A percentile compares a stretch with the other conserved stretches of the same genome.
These are phyloP conservation scores for Ibycter americanus DNA, from an alignment of 2,797 vertebrate species.

Conservation along the genomic window DNA sequence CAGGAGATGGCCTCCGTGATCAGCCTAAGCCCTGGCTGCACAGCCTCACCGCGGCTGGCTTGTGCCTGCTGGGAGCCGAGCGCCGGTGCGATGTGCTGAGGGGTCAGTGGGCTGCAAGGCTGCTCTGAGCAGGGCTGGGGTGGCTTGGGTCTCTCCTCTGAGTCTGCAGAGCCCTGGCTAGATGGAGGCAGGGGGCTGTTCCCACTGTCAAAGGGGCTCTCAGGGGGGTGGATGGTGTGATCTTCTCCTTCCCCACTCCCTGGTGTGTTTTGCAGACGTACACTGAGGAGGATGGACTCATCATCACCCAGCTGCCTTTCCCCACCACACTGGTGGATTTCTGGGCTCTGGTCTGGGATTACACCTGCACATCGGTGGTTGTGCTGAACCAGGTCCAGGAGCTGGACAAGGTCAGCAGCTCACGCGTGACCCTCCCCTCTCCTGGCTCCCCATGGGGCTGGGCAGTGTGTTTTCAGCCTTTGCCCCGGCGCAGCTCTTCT, in stretches of 20 bases:
- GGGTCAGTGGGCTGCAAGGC: not conserved
- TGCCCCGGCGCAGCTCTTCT: not conserved
- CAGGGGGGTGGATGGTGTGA: accelerated
- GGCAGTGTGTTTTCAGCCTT: not conserved
- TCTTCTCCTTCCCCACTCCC: accelerated
- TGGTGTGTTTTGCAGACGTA: not conserved
- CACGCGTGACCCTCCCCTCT: not conserved
- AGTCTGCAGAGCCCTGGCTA: not conserved
- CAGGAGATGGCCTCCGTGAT: slow-evolving; percentile 1
- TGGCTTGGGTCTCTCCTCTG: not conserved
- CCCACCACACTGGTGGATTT: slow-evolving; percentile 50
- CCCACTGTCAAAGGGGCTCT: accelerated
- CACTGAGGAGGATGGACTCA: slow-evolving; percentile 26
- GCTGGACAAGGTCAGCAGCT: slow-evolving; percentile 52
- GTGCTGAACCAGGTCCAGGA: slow-evolving; percentile 48
- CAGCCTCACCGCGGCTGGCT: accelerated
- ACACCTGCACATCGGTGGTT: slow-evolving; percentile 55
- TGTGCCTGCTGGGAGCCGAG: not conserved
- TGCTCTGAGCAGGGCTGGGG: not conserved
- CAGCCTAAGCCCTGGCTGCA: not conserved
- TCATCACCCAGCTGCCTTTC: slow-evolving; percentile 65
- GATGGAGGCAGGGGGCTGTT: not conserved
- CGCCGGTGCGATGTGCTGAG: not conserved
- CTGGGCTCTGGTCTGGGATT: slow-evolving; percentile 71
- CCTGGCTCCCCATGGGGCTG: accelerated